Base-by-base conservation (phyloP, 1,140 invertebrate species). In the Acyrthosiphon pisum region DNA sequence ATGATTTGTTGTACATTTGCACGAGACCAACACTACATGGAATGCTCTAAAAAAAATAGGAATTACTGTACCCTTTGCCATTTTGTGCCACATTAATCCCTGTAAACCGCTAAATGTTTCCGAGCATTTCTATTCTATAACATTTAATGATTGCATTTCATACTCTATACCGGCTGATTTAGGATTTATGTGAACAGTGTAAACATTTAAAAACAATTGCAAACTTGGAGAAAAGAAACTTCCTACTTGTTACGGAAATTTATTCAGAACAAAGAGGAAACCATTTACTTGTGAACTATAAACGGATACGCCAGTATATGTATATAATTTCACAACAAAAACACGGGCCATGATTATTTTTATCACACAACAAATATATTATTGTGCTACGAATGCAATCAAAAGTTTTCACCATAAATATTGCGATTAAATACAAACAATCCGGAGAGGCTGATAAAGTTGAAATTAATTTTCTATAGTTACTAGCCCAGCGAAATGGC, bases 391-490 rank as follows among this genome's bases (percentile, higher is more conserved):
- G 86, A 23, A 50, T 30, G 30, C n/a, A 48, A 88, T 88, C 86
- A 35, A 48, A 56, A 53, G 50, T 89, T 89, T 37, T 26, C 20
- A 14, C n/a, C 35, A 89, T 53, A 56, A 89, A 89, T 89, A 87
- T 48, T 87, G 8, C 35, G 50, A 37, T 87, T 30, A 87, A 87
- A 87, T 84, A 84, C 83, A 44, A 35, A 88, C 86, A 88, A 88
- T 48, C 30, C 26, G 14, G 44, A 14, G n/a, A 88, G 14, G 30
- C 30, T n/a, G 86, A n/a, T 48, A 41, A 23, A 89, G 48, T 56
- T 89, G 22, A 37, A 41, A 89, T 89, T 89, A 56, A 89, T 89
- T 89, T 56, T 89, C 48, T 14, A 68, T n/a, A 89, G 46, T 88
- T 88, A 48, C 18, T 88, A 20, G 86, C 44, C 46, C 46, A 50